phyloP scores from a whole-genome alignment of 2,113 vertebrate genomes.

The Ictalurus furcatus region DNA sequence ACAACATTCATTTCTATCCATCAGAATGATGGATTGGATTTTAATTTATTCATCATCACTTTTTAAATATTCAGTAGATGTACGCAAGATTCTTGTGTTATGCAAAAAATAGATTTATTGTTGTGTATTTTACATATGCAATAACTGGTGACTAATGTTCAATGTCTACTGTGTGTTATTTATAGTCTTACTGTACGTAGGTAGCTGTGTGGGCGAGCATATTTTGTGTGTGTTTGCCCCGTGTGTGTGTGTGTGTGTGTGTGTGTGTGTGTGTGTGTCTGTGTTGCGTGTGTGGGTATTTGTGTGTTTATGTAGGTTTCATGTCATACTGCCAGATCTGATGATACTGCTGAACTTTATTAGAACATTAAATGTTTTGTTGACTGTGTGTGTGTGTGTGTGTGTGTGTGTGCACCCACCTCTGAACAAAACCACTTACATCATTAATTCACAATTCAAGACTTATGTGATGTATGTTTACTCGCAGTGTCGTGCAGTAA shows the following conservation, averaged over 20 bases:
- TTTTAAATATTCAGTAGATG: neutral
- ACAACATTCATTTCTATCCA: neutral
- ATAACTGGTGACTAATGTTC: slow-evolving; percentile 7
- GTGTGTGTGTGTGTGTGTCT: slow-evolving; percentile 2
- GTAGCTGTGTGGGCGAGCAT: slow-evolving; percentile 1
- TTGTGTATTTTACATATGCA: neutral
- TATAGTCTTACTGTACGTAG: slow-evolving; percentile 18
- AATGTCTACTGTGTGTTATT: slow-evolving; percentile 2
- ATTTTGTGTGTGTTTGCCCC: slow-evolving; percentile 1
- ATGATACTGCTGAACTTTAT: slow-evolving; percentile 61
- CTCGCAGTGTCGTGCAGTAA: neutral
- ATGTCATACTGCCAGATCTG: slow-evolving; percentile 52
- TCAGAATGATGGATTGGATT: neutral
- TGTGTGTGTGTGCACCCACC: neutral
- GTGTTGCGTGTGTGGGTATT: neutral
- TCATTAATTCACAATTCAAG: neutral
- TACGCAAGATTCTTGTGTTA: neutral
- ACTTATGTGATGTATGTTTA: slow-evolving; percentile 1
- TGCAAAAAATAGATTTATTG: neutral
- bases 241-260: neutral
- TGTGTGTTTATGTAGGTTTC: neutral
- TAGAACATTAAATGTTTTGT: slow-evolving; percentile 61
- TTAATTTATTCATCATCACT: no score
- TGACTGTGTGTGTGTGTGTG: slow-evolving; percentile 15
- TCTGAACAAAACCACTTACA: neutral